A percentile compares a stretch with the other conserved stretches of the same genome.
Evolutionary conservation across 2,113 vertebrate genomes (phyloP).

Genomic region (Cavia aperea): DNA sequence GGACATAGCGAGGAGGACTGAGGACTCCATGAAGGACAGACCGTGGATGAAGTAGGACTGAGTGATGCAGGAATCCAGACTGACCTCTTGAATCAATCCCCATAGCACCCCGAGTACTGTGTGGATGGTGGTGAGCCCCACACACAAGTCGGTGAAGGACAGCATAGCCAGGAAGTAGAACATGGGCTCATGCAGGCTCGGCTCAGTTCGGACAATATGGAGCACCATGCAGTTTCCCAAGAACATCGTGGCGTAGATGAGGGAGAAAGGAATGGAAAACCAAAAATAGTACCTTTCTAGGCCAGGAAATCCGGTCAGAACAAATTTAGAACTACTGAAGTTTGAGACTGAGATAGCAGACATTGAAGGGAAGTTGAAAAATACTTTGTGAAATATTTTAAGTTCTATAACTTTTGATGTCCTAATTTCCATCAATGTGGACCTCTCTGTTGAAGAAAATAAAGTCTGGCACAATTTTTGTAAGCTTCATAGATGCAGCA

Average conservation of each 20-base stretch:
- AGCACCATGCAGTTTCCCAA: slow-evolving; percentile 62
- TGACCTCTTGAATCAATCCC: slow-evolving; percentile 23
- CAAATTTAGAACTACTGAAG: slow-evolving; percentile 5
- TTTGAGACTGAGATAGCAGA: neutral
- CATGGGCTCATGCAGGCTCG: slow-evolving; percentile 62
- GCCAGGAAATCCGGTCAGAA: slow-evolving; percentile 58
- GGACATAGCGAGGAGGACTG: slow-evolving; percentile 50
- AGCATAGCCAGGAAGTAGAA: slow-evolving; percentile 64
- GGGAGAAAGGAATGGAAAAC: slow-evolving; percentile 63
- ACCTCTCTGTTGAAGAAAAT: neutral
- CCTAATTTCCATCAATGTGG: neutral
- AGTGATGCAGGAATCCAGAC: slow-evolving; percentile 42
- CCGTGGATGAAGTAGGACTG: slow-evolving; percentile 59
- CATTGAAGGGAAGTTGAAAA: neutral
- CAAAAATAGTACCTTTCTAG: slow-evolving; percentile 59
- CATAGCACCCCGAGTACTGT: slow-evolving; percentile 20
- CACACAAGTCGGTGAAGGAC: slow-evolving; percentile 49
- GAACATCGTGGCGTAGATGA: slow-evolving; percentile 32
- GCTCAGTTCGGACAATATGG: slow-evolving; percentile 46
- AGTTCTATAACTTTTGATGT: neutral
- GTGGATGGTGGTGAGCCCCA: slow-evolving; percentile 42
- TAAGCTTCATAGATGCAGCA: neutral
- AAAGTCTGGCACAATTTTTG: neutral
- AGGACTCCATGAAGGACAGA: slow-evolving; percentile 52
- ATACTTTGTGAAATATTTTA: neutral